phyloP scores from a whole-genome alignment of 2,113 vertebrate genomes.

The Felis catus region DNA sequence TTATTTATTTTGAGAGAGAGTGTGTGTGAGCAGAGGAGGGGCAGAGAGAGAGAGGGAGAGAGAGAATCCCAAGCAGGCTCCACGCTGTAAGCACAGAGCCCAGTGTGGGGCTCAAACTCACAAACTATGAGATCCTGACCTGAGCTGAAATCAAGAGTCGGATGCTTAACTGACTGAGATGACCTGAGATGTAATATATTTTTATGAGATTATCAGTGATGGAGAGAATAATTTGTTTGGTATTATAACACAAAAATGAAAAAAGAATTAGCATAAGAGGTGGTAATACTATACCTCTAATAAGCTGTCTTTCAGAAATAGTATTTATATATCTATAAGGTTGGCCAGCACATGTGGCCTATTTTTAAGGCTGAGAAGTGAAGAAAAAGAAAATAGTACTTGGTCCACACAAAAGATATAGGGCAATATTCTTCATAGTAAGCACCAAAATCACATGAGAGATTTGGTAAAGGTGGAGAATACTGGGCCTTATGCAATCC shows the following conservation, averaged over 20 bases:
- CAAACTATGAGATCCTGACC: too few relatives aligned
- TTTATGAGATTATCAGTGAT: background rate
- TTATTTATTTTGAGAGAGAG: too few relatives aligned
- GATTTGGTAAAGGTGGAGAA: background rate
- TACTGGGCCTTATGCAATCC: background rate
- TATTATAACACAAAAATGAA: background rate
- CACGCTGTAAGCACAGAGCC: too few relatives aligned
- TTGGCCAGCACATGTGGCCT: background rate
- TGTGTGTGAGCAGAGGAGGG: too few relatives aligned
- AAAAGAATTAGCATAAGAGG: background rate
- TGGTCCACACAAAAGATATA: background rate
- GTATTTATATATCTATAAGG: background rate
- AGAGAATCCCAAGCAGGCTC: too few relatives aligned
- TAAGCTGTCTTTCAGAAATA: background rate
- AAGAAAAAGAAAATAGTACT: background rate
- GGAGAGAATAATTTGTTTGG: background rate
- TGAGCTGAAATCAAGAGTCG: too few relatives aligned
- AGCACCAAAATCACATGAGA: background rate
- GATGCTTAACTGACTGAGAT: too few relatives aligned
- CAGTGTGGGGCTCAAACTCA: too few relatives aligned
- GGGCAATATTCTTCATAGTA: background rate
- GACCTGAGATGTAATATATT: background rate
- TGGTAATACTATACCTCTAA: background rate
- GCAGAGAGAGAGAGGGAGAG: too few relatives aligned
- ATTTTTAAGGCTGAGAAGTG: background rate